These are phyloP conservation scores for Parnassius orleans DNA, from an alignment of 2,888 invertebrate genomes.

Conservation along the genomic window DNA sequence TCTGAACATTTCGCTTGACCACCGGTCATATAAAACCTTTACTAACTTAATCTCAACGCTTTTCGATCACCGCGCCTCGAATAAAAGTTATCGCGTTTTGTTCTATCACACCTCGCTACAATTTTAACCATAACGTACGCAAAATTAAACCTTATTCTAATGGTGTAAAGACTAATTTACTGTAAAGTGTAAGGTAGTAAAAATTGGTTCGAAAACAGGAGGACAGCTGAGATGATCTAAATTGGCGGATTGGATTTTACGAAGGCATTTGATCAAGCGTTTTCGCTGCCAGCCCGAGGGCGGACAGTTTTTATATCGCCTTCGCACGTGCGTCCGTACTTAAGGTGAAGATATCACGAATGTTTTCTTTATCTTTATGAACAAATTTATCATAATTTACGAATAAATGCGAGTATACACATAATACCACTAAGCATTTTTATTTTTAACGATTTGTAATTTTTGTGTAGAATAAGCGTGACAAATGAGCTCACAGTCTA, in stretches of 20 bases:
- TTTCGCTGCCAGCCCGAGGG: slow-evolving; percentile 33
- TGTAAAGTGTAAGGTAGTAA: background rate
- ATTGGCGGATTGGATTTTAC: slow-evolving; percentile 65
- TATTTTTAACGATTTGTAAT: too few relatives aligned
- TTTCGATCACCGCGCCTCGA: slow-evolving; percentile 3
- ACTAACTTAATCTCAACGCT: slow-evolving; percentile 3
- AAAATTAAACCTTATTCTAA: slow-evolving; percentile 9
- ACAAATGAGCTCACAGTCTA: too few relatives aligned
- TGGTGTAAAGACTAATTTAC: slow-evolving; percentile 29
- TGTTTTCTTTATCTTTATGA: background rate
- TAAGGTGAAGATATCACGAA: slow-evolving; percentile 8
- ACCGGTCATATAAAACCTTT: background rate
- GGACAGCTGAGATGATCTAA: slow-evolving; percentile 67
- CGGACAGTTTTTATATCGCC: slow-evolving; percentile 10
- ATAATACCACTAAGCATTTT: too few relatives aligned
- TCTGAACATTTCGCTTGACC: background rate
- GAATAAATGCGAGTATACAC: too few relatives aligned
- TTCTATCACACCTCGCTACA: slow-evolving; percentile 37
- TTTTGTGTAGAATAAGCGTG: too few relatives aligned
- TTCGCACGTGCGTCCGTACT: slow-evolving; percentile 9
- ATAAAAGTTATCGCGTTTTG: slow-evolving; percentile 56
- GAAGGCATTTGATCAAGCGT: slow-evolving; percentile 50
- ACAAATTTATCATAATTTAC: background rate
- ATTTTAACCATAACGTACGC: slow-evolving; percentile 6
- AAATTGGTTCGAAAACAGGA: slow-evolving; percentile 22